Evolutionary conservation across 2,113 vertebrate species (phyloP).

Genomic region (Mustela lutreola): DNA sequence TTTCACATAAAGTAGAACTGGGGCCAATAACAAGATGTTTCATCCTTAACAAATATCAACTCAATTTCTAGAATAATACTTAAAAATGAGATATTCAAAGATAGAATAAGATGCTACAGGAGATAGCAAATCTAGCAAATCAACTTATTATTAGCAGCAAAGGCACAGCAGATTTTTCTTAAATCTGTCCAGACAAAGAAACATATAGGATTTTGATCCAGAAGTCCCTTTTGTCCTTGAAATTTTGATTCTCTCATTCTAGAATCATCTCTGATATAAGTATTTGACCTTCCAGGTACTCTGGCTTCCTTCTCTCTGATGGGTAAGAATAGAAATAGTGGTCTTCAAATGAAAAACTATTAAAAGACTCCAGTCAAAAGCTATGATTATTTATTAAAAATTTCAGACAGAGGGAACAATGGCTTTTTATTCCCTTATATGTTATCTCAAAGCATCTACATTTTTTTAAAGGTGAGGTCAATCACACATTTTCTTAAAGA

Average conservation of each 20-base stretch:
- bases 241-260: not conserved
- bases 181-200: not conserved
- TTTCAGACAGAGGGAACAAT: not conserved
- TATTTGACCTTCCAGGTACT: not conserved
- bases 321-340: not conserved
- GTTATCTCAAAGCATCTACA: not conserved
- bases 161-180: not conserved
- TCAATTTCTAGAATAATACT: slow-evolving; percentile 12
- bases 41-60: not conserved
- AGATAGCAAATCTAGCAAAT: not conserved
- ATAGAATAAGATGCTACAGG: not conserved
- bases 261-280: not conserved
- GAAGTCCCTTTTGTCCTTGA: not conserved
- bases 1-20: not conserved
- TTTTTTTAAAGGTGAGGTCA: not conserved
- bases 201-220: not conserved
- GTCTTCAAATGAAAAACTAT: not conserved
- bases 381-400: not conserved
- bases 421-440: not conserved
- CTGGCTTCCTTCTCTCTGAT: not conserved
- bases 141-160: not conserved
- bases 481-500: not conserved
- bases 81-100: not conserved
- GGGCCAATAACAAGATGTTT: not conserved
- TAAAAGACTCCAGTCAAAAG: not conserved